Conservation (phyloP, 2,113 vertebrate species). For the Callipepla squamata region DNA sequence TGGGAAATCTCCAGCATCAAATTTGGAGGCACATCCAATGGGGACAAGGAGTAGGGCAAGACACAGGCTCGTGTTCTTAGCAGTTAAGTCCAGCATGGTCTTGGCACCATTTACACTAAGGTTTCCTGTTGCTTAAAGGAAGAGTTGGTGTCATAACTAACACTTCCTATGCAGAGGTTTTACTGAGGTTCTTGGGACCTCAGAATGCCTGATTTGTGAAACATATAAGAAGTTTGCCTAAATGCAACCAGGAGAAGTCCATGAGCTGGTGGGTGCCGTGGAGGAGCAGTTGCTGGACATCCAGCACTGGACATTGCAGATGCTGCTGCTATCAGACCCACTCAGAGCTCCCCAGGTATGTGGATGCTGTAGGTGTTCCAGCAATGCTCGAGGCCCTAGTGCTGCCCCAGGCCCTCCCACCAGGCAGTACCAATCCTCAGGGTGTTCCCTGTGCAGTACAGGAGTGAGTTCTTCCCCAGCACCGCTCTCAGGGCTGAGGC, state of each 20-base stretch:
- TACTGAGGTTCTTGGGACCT: background rate
- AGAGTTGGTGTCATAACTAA: background rate
- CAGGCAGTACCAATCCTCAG: background rate
- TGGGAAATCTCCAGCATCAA: background rate
- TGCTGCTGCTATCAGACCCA: accelerated
- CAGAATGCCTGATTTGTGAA: background rate
- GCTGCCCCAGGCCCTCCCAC: background rate
- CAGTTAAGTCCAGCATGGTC: background rate
- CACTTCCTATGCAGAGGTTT: background rate
- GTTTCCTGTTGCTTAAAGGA: background rate
- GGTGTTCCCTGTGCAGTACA: accelerated
- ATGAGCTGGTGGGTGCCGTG: accelerated
- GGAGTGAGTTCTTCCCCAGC: background rate
- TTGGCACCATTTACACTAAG: background rate
- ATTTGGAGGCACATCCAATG: background rate
- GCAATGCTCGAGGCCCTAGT: no score
- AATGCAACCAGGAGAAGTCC: background rate
- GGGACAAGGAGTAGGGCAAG: background rate
- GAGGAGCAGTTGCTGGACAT: accelerated
- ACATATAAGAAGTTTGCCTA: background rate
- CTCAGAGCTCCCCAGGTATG: background rate
- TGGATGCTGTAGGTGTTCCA: no score
- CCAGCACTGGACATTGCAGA: background rate
- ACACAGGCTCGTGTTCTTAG: background rate
- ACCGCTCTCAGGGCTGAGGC: background rate